phyloP scores from a whole-genome alignment of 2,888 invertebrate genomes.

The Epinotia bilunana region DNA sequence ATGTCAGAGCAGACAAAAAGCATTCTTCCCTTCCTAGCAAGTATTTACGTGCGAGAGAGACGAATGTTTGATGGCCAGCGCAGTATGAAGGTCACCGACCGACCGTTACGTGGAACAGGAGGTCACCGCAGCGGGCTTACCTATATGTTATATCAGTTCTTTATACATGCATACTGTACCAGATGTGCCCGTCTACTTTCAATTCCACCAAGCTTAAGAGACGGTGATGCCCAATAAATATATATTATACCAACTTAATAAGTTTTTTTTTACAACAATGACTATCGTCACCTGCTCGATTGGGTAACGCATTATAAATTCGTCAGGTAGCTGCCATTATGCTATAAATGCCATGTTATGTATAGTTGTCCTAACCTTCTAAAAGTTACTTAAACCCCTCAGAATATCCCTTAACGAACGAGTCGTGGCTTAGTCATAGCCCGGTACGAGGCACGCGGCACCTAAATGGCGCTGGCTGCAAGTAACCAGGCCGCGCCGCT shows the following conservation, averaged over 20 bases:
- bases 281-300: too few relatives aligned
- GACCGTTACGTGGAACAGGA: neutral
- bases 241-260: neutral
- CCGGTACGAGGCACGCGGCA: slow-evolving; percentile 1
- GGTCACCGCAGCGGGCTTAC: neutral
- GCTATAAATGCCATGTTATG: too few relatives aligned
- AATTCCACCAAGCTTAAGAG: too few relatives aligned
- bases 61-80: neutral
- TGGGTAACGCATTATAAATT: too few relatives aligned
- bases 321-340: too few relatives aligned
- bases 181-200: too few relatives aligned
- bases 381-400: neutral
- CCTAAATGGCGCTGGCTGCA: slow-evolving; percentile 19
- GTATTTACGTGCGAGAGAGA: too few relatives aligned
- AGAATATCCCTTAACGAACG: neutral
- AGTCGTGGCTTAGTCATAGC: slow-evolving; percentile 4
- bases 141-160: neutral
- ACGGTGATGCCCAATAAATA: neutral
- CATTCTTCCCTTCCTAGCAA: too few relatives aligned
- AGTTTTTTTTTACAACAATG: neutral
- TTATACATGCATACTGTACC: too few relatives aligned
- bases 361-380: too few relatives aligned
- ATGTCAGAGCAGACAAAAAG: too few relatives aligned
- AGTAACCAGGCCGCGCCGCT: slow-evolving; percentile 22
- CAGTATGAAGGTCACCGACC: neutral